Evolutionary conservation across 2,797 vertebrate species (phyloP), one percentile per base, ranked within the genome.

Genomic region (Enteromius afrohamiltoni): DNA sequence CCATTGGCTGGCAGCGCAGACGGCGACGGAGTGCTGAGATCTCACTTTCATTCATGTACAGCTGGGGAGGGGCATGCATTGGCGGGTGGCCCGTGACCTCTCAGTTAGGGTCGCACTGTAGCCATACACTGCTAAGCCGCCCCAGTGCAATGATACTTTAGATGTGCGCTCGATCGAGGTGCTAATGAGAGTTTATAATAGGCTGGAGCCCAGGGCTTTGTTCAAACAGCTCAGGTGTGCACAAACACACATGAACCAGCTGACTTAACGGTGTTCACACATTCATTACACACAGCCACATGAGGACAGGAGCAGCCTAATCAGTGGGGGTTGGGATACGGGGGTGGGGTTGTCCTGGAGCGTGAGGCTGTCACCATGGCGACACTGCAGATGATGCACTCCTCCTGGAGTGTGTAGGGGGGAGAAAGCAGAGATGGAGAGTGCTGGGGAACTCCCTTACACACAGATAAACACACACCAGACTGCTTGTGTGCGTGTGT

Each of bases 1-100:
- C 86, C 87, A 97, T 97, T 98, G 97, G 97, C 88, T 91, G 89
- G 85, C 88, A 51, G 89, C 75, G 91, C 91, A 90, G 95, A 96
- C 95, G 95, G 95, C 92, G 93, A 89, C 91, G 92, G 95, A 93
- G 94, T 91, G 91, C 93, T 95, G 94, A 96, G 94, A 93, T 94
- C 93, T 94, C 95, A 94, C 90, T 95, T 96, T 97, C 96, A 96
- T 97, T 97, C 96, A 96, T 95, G 93, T 94, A 92, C 91, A 94
- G 92, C 93, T 86, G 3, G 87, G 90, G 84, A 64, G 42, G 79
- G 80, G 87, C 77, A 64, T 85, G 75, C 29, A 40, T 47, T 67
- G 79, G 85, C 6, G n/a, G 83, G 82, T 51, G 70, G 74, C 69
- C 62, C 17, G 14, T 87, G 84, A 87, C 77, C 85, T 75, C 83